Percentiles rank a stretch among this genome's conserved stretches.
Evolutionary conservation across 2,888 invertebrate species (phyloP).

Genomic region (Limnephilus lunatus): DNA sequence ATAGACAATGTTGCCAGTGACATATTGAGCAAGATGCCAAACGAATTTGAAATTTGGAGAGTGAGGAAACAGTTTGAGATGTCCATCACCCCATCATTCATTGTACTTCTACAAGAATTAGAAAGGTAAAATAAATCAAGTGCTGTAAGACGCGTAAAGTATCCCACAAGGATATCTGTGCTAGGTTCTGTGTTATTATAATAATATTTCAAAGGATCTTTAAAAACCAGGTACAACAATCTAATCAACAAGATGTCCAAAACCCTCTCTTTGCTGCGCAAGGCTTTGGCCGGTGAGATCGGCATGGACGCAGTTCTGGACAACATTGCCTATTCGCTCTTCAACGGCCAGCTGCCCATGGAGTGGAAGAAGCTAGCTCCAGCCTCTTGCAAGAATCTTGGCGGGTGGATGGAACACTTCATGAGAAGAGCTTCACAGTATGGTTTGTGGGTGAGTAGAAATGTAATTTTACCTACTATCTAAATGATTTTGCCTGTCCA

Average conservation of each 20-base stretch:
- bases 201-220: neutral
- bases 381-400: constrained; percentile 89
- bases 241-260: constrained; percentile 84
- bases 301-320: constrained; percentile 93
- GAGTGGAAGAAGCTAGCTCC: constrained; percentile 91
- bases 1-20: constrained; percentile 89
- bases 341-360: constrained; percentile 89
- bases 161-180: neutral
- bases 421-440: constrained; percentile 84
- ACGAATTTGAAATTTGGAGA: constrained; percentile 87
- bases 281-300: constrained; percentile 93
- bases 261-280: constrained; percentile 85
- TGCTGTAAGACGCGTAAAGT: neutral
- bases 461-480: neutral
- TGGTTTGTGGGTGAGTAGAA: constrained; percentile 82
- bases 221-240: constrained; percentile 81
- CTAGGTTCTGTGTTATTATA: neutral
- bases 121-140: constrained; percentile 78
- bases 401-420: constrained; percentile 94
- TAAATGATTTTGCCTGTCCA: neutral
- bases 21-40: constrained; percentile 86
- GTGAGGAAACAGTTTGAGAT: constrained; percentile 88
- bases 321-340: constrained; percentile 88
- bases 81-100: constrained; percentile 88
- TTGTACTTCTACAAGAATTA: constrained; percentile 92